These are phyloP conservation scores for Plagodis pulveraria DNA, from an alignment of 2,888 invertebrate species.

Conservation along the genomic window DNA sequence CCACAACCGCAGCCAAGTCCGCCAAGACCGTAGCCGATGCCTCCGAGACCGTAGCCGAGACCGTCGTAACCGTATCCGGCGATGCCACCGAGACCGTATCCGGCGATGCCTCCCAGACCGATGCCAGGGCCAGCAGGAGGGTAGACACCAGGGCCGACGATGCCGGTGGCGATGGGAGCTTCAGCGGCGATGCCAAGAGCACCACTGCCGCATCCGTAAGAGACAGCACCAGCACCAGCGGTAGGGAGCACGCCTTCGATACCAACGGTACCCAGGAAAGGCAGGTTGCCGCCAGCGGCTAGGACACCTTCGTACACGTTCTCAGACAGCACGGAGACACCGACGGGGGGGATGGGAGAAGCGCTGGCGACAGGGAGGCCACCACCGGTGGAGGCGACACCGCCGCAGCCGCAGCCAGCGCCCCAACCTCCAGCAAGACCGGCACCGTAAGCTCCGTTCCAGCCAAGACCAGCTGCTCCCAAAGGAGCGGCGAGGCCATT, in stretches of 20 bases:
- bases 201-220: conserved; percentile 57
- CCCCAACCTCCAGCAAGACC: conserved; percentile 14
- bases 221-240: conserved; percentile 51
- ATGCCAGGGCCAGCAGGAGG: conserved; percentile 12
- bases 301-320: conserved; percentile 57
- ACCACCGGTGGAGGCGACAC: conserved; percentile 52
- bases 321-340: conserved; percentile 56
- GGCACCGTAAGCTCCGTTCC: conserved; percentile 1
- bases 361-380: conserved; percentile 52
- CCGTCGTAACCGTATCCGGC: conserved; percentile 18
- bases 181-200: conserved; percentile 45
- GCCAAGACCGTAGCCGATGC: conserved; percentile 1
- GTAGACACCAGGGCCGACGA: conserved; percentile 16
- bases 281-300: conserved; percentile 54
- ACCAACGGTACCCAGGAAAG: conserved; percentile 57
- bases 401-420: conserved; percentile 33
- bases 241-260: conserved; percentile 56
- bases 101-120: not conserved
- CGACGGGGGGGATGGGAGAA: conserved; percentile 54
- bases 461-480: conserved; percentile 8
- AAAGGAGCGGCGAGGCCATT: conserved; percentile 13
- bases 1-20: not conserved
- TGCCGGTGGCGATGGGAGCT: conserved; percentile 27
- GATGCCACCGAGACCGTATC: not conserved
- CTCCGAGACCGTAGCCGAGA: conserved; percentile 8